Conservation (phyloP, 1,140 invertebrate species). For the Eufriesea mexicana region DNA sequence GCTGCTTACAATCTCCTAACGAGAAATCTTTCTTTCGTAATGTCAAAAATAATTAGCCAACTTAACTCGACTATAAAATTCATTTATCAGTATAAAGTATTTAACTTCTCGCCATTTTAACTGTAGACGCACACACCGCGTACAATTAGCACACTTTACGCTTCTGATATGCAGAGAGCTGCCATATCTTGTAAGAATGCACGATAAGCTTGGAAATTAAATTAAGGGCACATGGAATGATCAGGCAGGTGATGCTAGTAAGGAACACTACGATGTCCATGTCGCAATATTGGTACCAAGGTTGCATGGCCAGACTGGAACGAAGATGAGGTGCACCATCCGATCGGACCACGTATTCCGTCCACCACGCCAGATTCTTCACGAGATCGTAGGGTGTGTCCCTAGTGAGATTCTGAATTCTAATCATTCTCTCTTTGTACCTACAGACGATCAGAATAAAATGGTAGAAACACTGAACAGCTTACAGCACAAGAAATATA, state of each 20-base stretch:
- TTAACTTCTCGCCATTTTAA: too few species aligned
- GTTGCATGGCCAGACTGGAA: slow-evolving; percentile 72
- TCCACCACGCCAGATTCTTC: slow-evolving; percentile 82
- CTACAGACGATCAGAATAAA: slow-evolving; percentile 11
- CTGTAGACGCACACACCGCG: too few species aligned
- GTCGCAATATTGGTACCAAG: slow-evolving; percentile 74
- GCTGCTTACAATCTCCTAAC: too few species aligned
- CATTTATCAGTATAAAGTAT: too few species aligned
- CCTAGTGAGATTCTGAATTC: slow-evolving; percentile 66
- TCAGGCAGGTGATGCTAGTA: slow-evolving; percentile 37
- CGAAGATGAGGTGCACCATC: slow-evolving; percentile 81
- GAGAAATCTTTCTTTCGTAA: too few species aligned
- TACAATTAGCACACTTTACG: neutral
- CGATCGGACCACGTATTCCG: slow-evolving; percentile 83
- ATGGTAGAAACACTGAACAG: too few species aligned
- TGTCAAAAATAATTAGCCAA: too few species aligned
- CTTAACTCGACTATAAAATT: too few species aligned
- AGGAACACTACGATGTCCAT: slow-evolving; percentile 70
- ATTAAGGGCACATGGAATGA: neutral
- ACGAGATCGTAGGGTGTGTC: slow-evolving; percentile 79
- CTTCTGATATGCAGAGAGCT: neutral
- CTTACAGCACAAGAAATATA: too few species aligned
- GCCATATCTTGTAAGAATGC: neutral
- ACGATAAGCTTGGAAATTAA: neutral
- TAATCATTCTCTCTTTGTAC: slow-evolving; percentile 72